These are phyloP conservation scores for Leptodactylus fuscus DNA, from an alignment of 2,113 vertebrate genomes.

Conservation along the genomic window DNA sequence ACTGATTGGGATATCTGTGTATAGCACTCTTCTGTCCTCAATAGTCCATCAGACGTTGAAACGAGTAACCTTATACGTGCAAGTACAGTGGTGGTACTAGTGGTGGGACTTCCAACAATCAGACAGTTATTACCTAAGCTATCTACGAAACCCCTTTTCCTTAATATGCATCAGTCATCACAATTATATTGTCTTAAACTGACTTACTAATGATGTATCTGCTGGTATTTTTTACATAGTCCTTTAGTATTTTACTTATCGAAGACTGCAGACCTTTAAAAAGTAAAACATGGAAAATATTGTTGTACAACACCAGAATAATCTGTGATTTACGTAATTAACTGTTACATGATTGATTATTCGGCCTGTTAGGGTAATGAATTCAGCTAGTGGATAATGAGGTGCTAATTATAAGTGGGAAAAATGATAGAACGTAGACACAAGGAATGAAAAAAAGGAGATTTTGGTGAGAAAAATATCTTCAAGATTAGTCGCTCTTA, in stretches of 20 bases:
- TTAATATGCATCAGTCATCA: too few species aligned
- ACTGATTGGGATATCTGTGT: too few species aligned
- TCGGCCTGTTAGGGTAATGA: conserved; percentile 42
- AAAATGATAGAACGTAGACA: conserved; percentile 17
- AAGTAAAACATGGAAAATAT: conserved; percentile 23
- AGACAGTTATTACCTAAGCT: too few species aligned
- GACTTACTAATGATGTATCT: too few species aligned
- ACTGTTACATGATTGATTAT: conserved; percentile 47
- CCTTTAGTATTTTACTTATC: background rate
- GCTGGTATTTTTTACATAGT: background rate
- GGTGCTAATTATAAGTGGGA: conserved; percentile 49
- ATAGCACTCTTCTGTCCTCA: too few species aligned
- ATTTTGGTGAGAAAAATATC: background rate
- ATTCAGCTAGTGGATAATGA: conserved; percentile 45
- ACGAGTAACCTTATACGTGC: too few species aligned
- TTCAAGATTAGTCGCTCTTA: background rate
- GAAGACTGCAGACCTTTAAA: conserved; percentile 9
- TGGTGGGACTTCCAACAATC: too few species aligned
- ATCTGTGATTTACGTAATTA: conserved; percentile 39
- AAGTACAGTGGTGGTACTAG: too few species aligned
- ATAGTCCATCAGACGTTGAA: too few species aligned
- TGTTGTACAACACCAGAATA: conserved; percentile 39
- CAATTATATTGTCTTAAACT: too few species aligned
- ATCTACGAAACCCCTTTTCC: too few species aligned
- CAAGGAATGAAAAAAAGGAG: background rate